Conservation (phyloP, 23 tunicate genomes). For the Halocynthia aurantium region DNA sequence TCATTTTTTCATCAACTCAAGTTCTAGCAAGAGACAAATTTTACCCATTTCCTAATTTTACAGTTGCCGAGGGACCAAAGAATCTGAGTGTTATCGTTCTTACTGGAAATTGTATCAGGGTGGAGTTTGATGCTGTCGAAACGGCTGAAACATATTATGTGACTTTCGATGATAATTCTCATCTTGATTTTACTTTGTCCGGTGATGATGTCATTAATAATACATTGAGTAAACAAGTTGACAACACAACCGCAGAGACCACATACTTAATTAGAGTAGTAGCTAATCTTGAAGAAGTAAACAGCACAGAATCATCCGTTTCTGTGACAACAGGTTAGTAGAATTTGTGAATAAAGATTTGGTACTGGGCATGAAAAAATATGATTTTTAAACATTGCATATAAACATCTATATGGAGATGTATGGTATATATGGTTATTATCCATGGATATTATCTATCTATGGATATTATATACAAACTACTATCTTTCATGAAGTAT, state of each 20-base stretch:
- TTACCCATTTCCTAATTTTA: too few species aligned
- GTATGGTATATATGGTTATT: too few species aligned
- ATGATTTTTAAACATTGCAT: too few species aligned
- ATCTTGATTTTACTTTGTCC: neutral
- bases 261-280: neutral
- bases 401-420: too few species aligned
- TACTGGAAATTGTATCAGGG: neutral
- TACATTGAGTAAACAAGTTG: too few species aligned
- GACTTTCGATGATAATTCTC: neutral
- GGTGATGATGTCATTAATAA: neutral
- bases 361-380: too few species aligned
- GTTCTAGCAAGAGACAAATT: too few species aligned
- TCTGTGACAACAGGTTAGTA: constrained; percentile 16
- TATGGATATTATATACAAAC: too few species aligned
- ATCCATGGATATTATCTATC: too few species aligned
- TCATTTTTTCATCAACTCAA: too few species aligned
- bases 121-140: constrained; percentile 2
- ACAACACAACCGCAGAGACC: constrained; percentile 14
- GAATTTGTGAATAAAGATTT: too few species aligned
- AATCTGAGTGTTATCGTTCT: constrained; percentile 6
- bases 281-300: constrained; percentile 20
- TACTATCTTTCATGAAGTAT: too few species aligned
- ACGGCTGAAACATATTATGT: constrained; percentile 16
- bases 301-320: constrained; percentile 4
- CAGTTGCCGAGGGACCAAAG: constrained; percentile 19